phyloP scores from a whole-genome alignment of 2,888 invertebrate genomes.

The Drosophila melanosoma region DNA sequence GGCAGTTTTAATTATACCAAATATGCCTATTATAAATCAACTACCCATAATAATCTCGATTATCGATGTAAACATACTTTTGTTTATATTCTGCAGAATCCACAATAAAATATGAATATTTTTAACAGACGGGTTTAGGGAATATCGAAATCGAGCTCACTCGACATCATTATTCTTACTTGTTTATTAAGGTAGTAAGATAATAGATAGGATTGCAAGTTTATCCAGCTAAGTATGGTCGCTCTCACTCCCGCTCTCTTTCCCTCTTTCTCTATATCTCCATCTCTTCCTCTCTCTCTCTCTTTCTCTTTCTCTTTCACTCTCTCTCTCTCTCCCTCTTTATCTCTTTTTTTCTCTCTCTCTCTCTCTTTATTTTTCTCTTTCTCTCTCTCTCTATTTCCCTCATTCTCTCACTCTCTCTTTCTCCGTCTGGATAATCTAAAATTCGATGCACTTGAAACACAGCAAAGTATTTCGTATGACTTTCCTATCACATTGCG shows the following conservation, averaged over 20 bases:
- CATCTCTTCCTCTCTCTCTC: too few relatives aligned
- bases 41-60: too few relatives aligned
- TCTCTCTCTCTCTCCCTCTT: neutral
- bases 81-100: too few relatives aligned
- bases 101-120: too few relatives aligned
- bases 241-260: neutral
- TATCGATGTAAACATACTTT: too few relatives aligned
- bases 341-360: neutral
- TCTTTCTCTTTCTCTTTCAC: neutral
- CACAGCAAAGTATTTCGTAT: neutral
- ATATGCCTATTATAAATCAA: too few relatives aligned
- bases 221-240: neutral
- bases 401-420: too few relatives aligned
- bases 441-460: conserved; percentile 1
- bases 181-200: neutral
- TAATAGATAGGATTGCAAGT: neutral
- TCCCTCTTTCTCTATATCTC: too few relatives aligned
- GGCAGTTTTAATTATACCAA: too few relatives aligned
- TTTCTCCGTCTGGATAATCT: neutral
- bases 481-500: conserved; percentile 16
- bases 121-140: too few relatives aligned
- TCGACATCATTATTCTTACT: too few relatives aligned
- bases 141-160: too few relatives aligned
- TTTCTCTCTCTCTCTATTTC: neutral
- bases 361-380: neutral